Conservation (phyloP, 2,888 invertebrate genomes). For the Lamellibrachia columna region DNA sequence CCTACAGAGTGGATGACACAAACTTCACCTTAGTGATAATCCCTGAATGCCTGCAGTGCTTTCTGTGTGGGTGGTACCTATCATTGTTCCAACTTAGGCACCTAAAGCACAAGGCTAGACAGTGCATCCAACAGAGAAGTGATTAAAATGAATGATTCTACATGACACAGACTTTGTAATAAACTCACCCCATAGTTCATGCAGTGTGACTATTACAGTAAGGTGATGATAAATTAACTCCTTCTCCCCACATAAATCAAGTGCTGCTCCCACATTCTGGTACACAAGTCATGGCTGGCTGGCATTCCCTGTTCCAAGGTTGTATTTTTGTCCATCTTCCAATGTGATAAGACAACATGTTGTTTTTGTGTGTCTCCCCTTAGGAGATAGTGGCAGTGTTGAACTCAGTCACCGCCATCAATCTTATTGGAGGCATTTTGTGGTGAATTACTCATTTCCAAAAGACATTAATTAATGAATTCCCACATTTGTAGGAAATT, state of each 20-base stretch:
- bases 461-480: not conserved
- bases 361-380: not conserved
- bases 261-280: not conserved
- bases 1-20: constrained; percentile 13
- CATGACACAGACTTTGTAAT: not conserved
- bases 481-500: not conserved
- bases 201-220: not conserved
- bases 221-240: not conserved
- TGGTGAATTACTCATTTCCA: not conserved
- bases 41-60: not conserved
- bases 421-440: not conserved
- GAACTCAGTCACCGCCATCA: not conserved
- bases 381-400: not conserved
- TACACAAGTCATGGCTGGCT: constrained; percentile 7
- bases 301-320: not conserved
- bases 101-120: not conserved
- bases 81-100: not conserved
- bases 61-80: not conserved
- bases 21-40: not conserved
- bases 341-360: not conserved
- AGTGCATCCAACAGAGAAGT: not conserved
- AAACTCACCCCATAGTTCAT: not conserved
- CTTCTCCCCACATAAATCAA: not conserved
- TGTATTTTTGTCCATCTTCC: not conserved
- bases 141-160: not conserved